Percentiles rank a stretch among this genome's conserved stretches.
Evolutionary conservation across 2,888 invertebrate genomes (phyloP).

Genomic region (Eubasilissa splendida): DNA sequence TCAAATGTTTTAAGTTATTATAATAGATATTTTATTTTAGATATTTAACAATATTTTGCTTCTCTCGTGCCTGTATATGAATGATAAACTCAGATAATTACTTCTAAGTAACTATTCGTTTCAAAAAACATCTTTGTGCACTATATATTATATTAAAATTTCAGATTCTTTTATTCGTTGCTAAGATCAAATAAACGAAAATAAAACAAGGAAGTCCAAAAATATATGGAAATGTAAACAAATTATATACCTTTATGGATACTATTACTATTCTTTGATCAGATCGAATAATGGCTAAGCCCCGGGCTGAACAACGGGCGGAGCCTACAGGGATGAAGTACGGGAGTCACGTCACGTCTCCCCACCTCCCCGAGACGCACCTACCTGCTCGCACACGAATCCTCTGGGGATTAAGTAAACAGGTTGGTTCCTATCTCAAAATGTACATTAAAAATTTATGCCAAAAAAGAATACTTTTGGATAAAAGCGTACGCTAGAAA

Average conservation of each 20-base stretch:
- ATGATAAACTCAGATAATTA: too few relatives aligned
- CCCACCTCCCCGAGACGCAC: background rate
- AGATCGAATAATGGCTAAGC: slow-evolving; percentile 3
- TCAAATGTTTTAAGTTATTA: too few relatives aligned
- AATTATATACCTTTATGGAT: slow-evolving; percentile 16
- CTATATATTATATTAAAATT: too few relatives aligned
- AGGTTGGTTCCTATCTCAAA: slow-evolving; percentile 24
- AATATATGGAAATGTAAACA: slow-evolving; percentile 6
- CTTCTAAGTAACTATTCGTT: too few relatives aligned
- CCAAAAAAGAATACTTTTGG: background rate
- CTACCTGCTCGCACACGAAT: background rate
- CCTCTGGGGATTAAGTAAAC: slow-evolving; percentile 19
- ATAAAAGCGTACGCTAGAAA: background rate
- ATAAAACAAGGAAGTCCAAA: slow-evolving; percentile 1
- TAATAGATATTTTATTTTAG: too few relatives aligned
- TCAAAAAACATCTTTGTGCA: too few relatives aligned
- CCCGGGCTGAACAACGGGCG: background rate
- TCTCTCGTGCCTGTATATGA: too few relatives aligned
- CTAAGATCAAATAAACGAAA: background rate
- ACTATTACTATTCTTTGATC: slow-evolving; percentile 13
- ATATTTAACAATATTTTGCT: too few relatives aligned
- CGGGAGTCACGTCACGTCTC: slow-evolving; percentile 13
- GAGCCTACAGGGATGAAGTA: background rate
- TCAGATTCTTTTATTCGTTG: too few relatives aligned
- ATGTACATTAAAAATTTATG: slow-evolving; percentile 32